These are phyloP conservation scores for Anguilla japonica DNA, from an alignment of 2,113 vertebrate species.

Conservation along the genomic window DNA sequence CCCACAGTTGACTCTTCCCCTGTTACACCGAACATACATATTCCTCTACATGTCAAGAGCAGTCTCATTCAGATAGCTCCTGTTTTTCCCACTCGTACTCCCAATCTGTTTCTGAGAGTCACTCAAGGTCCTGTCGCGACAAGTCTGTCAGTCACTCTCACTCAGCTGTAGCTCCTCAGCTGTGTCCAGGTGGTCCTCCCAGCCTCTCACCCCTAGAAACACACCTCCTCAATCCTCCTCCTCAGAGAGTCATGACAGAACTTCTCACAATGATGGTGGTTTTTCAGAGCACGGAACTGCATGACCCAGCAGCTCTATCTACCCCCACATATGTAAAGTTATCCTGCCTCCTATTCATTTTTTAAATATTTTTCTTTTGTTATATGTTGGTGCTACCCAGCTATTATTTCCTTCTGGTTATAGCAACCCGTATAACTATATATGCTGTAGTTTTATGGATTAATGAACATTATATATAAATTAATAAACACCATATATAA, in stretches of 20 bases:
- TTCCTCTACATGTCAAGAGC: slow-evolving; percentile 76
- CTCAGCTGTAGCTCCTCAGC: slow-evolving; percentile 79
- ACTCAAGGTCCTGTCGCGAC: slow-evolving; percentile 82
- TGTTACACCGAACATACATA: not conserved
- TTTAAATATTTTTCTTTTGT: not conserved
- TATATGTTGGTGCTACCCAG: too few relatives aligned
- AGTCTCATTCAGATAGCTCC: slow-evolving; percentile 83
- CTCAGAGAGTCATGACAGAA: slow-evolving; percentile 84
- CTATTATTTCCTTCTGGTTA: too few relatives aligned
- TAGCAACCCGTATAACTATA: too few relatives aligned
- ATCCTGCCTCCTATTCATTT: not conserved
- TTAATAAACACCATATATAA: too few relatives aligned
- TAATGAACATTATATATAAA: too few relatives aligned
- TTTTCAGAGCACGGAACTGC: not conserved
- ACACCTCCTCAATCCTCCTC: slow-evolving; percentile 80
- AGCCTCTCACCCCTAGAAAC: slow-evolving; percentile 66
- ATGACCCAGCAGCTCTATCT: not conserved
- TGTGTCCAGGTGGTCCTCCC: slow-evolving; percentile 69
- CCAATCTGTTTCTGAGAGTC: slow-evolving; percentile 82
- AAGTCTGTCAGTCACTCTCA: slow-evolving; percentile 80
- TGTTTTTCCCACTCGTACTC: slow-evolving; percentile 78
- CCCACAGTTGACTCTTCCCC: not conserved
- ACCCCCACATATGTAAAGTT: not conserved
- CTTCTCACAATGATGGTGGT: not conserved
- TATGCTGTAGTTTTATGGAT: too few relatives aligned